Percentiles rank a stretch among this genome's conserved stretches.
Evolutionary conservation across 2,113 vertebrate species (phyloP).

Genomic region (Oreochromis tanganicae): DNA sequence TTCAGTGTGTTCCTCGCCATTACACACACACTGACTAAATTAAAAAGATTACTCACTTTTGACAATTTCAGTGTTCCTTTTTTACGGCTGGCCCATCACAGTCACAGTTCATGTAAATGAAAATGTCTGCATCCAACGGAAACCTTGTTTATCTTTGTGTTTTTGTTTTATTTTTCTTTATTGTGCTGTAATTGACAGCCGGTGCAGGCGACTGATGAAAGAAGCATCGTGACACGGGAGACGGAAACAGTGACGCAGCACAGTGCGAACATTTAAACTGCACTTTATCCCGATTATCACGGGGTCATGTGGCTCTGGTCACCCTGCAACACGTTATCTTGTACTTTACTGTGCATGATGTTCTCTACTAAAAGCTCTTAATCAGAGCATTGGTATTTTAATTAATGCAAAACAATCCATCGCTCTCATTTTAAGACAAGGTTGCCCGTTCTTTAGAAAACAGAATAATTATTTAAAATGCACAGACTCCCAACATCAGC

Average conservation of each 20-base stretch:
- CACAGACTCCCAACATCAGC: background rate
- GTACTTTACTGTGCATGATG: background rate
- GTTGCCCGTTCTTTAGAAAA: background rate
- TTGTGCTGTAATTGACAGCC: background rate
- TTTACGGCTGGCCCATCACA: constrained; percentile 6
- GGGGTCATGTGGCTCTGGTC: background rate
- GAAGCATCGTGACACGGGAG: background rate
- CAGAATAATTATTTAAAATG: background rate
- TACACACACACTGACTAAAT: constrained; percentile 56
- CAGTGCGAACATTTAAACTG: background rate
- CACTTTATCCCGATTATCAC: background rate
- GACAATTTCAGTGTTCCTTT: constrained; percentile 46
- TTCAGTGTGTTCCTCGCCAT: constrained; percentile 51
- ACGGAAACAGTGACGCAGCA: background rate
- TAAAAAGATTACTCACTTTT: constrained; percentile 68
- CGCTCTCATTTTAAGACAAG: background rate
- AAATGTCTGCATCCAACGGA: background rate
- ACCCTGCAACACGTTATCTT: background rate
- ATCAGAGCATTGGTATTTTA: background rate
- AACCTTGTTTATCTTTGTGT: background rate
- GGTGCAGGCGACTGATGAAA: background rate
- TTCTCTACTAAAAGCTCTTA: background rate
- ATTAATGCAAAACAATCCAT: background rate
- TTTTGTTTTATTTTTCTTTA: background rate
- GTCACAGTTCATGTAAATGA: constrained; percentile 27